A percentile compares a stretch with the other conserved stretches of the same genome.
These are phyloP conservation scores for Caenorhabditis brenneri DNA, from an alignment of 1,140 invertebrate species.

Conservation along the genomic window DNA sequence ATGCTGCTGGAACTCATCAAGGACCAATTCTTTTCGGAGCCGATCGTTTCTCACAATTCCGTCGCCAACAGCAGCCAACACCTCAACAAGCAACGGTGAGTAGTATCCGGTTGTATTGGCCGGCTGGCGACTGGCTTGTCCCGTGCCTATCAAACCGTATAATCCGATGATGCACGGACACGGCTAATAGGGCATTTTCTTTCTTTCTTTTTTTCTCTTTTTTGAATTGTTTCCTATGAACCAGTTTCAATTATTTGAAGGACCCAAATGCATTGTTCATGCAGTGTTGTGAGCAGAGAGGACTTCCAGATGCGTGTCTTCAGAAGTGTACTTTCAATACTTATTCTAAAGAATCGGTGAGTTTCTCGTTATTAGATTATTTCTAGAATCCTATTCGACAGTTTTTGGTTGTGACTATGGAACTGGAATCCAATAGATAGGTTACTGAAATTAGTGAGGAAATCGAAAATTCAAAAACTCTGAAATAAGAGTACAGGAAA, in stretches of 20 bases:
- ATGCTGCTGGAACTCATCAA: conserved; percentile 43
- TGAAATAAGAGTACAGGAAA: too few species aligned
- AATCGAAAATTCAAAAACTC: too few species aligned
- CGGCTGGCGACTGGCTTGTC: background rate
- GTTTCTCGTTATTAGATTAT: background rate
- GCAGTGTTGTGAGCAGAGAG: conserved; percentile 66
- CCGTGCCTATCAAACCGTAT: conserved; percentile 35
- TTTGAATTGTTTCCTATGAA: background rate
- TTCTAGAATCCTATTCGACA: background rate
- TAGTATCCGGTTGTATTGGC: conserved; percentile 3
- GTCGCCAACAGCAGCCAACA: conserved; percentile 40
- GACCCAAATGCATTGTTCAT: conserved; percentile 69
- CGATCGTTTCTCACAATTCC: conserved; percentile 51
- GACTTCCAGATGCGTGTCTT: conserved; percentile 66
- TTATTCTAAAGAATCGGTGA: conserved; percentile 62
- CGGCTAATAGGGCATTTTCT: conserved; percentile 22
- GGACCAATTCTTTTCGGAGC: conserved; percentile 47
- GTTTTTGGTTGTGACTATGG: too few species aligned
- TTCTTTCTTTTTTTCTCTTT: too few species aligned
- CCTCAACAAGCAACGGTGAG: conserved; percentile 27
- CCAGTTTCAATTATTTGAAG: conserved; percentile 46
- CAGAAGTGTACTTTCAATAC: conserved; percentile 66
- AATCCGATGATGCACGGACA: conserved; percentile 39
- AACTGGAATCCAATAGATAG: too few species aligned
- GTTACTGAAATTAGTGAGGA: too few species aligned